These are phyloP conservation scores for Malacosoma neustria DNA, from an alignment of 2,888 invertebrate species.

Conservation along the genomic window DNA sequence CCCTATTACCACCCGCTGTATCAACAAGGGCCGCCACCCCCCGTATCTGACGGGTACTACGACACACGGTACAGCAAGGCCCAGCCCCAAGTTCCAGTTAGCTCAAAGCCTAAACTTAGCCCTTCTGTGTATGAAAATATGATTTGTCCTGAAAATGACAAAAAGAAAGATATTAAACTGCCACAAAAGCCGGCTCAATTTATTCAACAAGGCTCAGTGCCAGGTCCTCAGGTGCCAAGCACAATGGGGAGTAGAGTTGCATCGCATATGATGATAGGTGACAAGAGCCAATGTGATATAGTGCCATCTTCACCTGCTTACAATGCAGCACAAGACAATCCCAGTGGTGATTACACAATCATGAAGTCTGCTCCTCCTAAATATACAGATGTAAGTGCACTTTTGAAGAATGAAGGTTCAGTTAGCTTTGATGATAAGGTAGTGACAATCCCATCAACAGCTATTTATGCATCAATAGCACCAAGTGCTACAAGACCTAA, in stretches of 20 bases:
- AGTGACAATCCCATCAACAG: conserved; percentile 61
- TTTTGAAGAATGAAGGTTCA: conserved; percentile 49
- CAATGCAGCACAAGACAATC: conserved; percentile 40
- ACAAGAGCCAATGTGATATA: conserved; percentile 68
- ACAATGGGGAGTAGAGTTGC: conserved; percentile 41
- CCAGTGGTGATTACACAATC: conserved; percentile 58
- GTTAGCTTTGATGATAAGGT: conserved; percentile 59
- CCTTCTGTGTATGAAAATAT: conserved; percentile 67
- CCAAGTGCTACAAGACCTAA: conserved; percentile 71
- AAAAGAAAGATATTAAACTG: conserved; percentile 50
- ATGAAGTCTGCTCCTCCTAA: conserved; percentile 70
- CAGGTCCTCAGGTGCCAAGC: conserved; percentile 61
- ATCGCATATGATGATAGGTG: conserved; percentile 38
- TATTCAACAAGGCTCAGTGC: conserved; percentile 56
- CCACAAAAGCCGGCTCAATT: conserved; percentile 49
- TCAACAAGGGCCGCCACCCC: conserved; percentile 52
- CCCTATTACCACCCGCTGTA: conserved; percentile 78
- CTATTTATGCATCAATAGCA: conserved; percentile 70
- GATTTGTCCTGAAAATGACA: conserved; percentile 59
- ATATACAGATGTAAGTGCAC: conserved; percentile 59
- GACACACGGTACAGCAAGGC: conserved; percentile 81
- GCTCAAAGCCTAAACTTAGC: conserved; percentile 53
- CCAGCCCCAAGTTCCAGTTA: conserved; percentile 86
- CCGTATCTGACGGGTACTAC: conserved; percentile 63
- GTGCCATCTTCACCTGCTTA: conserved; percentile 68